Evolutionary conservation across 2,888 invertebrate genomes (phyloP).

Genomic region (Ectemnius continuus): DNA sequence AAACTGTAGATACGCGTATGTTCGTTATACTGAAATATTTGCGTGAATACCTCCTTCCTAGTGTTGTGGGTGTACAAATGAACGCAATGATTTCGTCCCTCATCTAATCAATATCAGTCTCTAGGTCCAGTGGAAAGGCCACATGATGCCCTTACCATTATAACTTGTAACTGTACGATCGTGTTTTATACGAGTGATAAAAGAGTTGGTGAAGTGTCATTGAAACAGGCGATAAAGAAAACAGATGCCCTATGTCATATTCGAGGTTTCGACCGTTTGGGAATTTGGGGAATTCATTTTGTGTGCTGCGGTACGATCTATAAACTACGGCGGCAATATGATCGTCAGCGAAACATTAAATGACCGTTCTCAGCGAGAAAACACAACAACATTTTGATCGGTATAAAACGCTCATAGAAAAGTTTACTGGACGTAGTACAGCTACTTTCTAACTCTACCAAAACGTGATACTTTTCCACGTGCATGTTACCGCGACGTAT

Average conservation of each 20-base stretch:
- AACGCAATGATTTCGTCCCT: conserved; percentile 31
- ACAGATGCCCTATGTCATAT: conserved; percentile 13
- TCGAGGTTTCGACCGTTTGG: conserved; percentile 1
- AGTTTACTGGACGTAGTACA: conserved; percentile 67
- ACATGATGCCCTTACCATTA: conserved; percentile 58
- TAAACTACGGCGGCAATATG: conserved; percentile 55
- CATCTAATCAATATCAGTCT: conserved; percentile 59
- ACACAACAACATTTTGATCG: conserved; percentile 68
- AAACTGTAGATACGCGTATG: conserved; percentile 7
- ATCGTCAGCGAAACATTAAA: conserved; percentile 50
- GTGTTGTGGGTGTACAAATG: conserved; percentile 31
- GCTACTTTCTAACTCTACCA: conserved; percentile 56
- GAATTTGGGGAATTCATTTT: conserved; percentile 12
- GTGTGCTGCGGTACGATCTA: conserved; percentile 32
- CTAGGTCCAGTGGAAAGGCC: conserved; percentile 59
- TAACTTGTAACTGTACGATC: conserved; percentile 56
- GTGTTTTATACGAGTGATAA: conserved; percentile 48
- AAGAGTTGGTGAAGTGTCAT: conserved; percentile 20
- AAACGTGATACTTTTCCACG: conserved; percentile 57
- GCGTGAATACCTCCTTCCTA: not conserved
- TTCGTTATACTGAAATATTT: not conserved
- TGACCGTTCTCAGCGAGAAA: conserved; percentile 48
- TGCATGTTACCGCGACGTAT: conserved; percentile 50
- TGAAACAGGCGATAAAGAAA: conserved; percentile 29
- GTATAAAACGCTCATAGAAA: conserved; percentile 75